phyloP scores from a whole-genome alignment of 2,797 vertebrate genomes.

The Varecia variegata region DNA sequence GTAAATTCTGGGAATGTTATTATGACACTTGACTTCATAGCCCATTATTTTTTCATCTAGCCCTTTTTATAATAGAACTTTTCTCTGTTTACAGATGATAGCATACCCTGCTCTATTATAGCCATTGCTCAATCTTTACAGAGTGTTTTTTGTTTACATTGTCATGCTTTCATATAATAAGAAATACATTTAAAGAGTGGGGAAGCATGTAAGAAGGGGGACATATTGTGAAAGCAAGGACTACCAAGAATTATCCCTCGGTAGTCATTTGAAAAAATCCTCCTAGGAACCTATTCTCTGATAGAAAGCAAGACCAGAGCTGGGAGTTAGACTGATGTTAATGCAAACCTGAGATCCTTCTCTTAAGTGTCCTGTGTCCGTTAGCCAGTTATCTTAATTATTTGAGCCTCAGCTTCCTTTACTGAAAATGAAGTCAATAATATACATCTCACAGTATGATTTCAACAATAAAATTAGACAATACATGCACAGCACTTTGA shows the following conservation, averaged over 20 bases:
- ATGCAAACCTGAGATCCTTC: neutral
- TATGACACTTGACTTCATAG: neutral
- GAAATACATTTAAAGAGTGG: neutral
- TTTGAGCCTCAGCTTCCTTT: neutral
- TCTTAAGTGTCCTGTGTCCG: accelerated
- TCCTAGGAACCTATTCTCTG: accelerated
- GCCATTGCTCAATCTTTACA: neutral
- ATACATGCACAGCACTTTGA: neutral
- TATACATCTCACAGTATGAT: too few species aligned
- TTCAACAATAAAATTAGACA: neutral
- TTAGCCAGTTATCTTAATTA: too few species aligned
- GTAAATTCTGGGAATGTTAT: neutral
- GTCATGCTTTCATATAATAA: neutral
- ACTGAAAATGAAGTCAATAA: neutral
- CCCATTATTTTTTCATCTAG: neutral
- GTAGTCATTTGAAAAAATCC: neutral
- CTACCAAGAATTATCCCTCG: neutral
- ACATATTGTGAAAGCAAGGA: neutral
- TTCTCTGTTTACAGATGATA: neutral
- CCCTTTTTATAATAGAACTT: neutral
- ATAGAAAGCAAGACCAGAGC: too few species aligned
- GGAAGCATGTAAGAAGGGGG: neutral
- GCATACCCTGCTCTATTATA: neutral
- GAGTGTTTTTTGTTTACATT: neutral
- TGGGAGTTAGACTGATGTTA: accelerated